phyloP scores from a whole-genome alignment of 2,113 vertebrate genomes.

The Pogonocichla stellata region DNA sequence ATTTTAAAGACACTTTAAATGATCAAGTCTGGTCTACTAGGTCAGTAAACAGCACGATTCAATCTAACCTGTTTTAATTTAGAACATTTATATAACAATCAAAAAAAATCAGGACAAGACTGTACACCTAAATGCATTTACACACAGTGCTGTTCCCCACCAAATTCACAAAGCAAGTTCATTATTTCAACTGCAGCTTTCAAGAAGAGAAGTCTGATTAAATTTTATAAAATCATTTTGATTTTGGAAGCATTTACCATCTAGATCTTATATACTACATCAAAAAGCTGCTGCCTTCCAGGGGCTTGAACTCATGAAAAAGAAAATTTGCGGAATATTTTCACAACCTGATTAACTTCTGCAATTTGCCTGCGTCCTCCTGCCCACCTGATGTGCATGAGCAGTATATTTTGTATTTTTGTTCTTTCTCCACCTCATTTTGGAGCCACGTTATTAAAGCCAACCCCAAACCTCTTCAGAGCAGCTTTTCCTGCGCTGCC shows the following conservation, averaged over 20 bases:
- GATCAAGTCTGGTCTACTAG: constrained; percentile 56
- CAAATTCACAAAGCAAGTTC: neutral
- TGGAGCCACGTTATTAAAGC: neutral
- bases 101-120: constrained; percentile 65
- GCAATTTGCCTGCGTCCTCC: neutral
- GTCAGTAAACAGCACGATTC: constrained; percentile 71
- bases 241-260: neutral
- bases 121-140: constrained; percentile 26
- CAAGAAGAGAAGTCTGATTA: neutral
- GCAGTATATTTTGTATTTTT: fast-evolving
- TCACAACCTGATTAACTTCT: neutral
- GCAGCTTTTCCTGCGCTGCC: neutral
- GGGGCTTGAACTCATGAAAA: neutral
- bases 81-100: constrained; percentile 74
- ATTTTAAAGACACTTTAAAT: constrained; percentile 70
- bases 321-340: neutral
- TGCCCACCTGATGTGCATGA: fast-evolving
- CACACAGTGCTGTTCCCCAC: neutral
- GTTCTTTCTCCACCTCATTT: neutral
- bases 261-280: neutral
- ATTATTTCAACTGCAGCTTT: neutral
- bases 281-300: neutral
- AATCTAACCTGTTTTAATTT: constrained; percentile 78
- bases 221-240: neutral
- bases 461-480: neutral